phyloP scores from a whole-genome alignment of 2,113 vertebrate species.

The Engystomops pustulosus region DNA sequence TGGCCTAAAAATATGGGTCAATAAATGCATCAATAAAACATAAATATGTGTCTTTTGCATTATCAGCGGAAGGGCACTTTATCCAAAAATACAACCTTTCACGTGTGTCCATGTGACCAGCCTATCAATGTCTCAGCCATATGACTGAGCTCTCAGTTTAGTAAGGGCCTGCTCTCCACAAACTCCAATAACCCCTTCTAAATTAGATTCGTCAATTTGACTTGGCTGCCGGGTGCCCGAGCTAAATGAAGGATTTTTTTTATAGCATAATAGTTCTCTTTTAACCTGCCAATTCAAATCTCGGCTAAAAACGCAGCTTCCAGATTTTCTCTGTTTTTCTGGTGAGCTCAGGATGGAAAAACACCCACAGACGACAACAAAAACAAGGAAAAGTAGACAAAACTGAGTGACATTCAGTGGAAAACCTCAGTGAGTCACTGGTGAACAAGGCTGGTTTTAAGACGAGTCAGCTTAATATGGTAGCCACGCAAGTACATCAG shows the following conservation, averaged over 20 bases:
- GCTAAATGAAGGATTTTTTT: conserved; percentile 73
- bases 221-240: conserved; percentile 72
- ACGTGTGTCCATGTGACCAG: conserved; percentile 66
- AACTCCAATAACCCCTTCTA: conserved; percentile 81
- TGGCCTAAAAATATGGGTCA: too few species aligned
- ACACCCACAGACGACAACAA: conserved; percentile 76
- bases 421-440: conserved; percentile 79
- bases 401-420: conserved; percentile 79
- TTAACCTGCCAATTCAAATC: conserved; percentile 69
- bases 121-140: conserved; percentile 68
- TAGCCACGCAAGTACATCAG: not conserved
- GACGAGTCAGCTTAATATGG: not conserved
- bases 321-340: conserved; percentile 67
- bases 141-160: conserved; percentile 76
- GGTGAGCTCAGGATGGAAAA: conserved; percentile 71
- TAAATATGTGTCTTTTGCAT: conserved; percentile 42
- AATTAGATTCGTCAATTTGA: conserved; percentile 83
- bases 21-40: not conserved
- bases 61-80: not conserved
- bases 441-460: conserved; percentile 65
- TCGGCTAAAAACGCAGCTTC: conserved; percentile 57
- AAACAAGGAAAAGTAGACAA: conserved; percentile 77
- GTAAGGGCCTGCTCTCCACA: conserved; percentile 76
- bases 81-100: conserved; percentile 10
- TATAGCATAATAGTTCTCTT: conserved; percentile 70